A percentile compares a stretch with the other conserved stretches of the same genome.
phyloP scores from a whole-genome alignment of 1,140 invertebrate genomes.

The Camponotus floridanus region DNA sequence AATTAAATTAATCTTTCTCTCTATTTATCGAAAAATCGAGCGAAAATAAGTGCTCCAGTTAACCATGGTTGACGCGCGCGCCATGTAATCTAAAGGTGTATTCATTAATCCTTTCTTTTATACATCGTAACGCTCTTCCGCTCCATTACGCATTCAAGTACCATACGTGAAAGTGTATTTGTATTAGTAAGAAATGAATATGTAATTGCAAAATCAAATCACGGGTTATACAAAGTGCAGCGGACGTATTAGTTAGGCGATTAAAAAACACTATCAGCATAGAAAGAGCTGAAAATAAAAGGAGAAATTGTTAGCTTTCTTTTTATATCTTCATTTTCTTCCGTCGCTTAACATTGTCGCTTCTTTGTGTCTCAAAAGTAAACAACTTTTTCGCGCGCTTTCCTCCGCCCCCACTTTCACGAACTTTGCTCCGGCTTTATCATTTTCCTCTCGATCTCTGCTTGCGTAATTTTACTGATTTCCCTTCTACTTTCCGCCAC shows the following conservation, averaged over 20 bases:
- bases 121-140: constrained; percentile 19
- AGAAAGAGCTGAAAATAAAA: constrained; percentile 2
- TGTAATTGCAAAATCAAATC: constrained; percentile 15
- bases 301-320: background rate
- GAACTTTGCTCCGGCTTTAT: constrained; percentile 35
- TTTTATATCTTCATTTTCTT: background rate
- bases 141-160: constrained; percentile 4
- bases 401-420: background rate
- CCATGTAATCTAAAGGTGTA: constrained; percentile 25
- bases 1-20: constrained; percentile 38
- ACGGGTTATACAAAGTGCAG: background rate
- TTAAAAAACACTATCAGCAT: background rate
- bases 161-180: background rate
- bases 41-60: constrained; percentile 18
- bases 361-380: background rate
- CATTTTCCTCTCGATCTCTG: constrained; percentile 51
- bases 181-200: background rate
- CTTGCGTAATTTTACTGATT: constrained; percentile 51
- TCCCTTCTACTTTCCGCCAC: constrained; percentile 18
- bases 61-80: constrained; percentile 2
- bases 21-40: constrained; percentile 7
- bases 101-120: constrained; percentile 57
- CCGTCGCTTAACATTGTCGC: constrained; percentile 1
- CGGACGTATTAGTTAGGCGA: background rate
- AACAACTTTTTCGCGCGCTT: background rate